These are phyloP conservation scores for Callaeas wilsoni DNA, from an alignment of 2,113 vertebrate genomes.

Conservation along the genomic window DNA sequence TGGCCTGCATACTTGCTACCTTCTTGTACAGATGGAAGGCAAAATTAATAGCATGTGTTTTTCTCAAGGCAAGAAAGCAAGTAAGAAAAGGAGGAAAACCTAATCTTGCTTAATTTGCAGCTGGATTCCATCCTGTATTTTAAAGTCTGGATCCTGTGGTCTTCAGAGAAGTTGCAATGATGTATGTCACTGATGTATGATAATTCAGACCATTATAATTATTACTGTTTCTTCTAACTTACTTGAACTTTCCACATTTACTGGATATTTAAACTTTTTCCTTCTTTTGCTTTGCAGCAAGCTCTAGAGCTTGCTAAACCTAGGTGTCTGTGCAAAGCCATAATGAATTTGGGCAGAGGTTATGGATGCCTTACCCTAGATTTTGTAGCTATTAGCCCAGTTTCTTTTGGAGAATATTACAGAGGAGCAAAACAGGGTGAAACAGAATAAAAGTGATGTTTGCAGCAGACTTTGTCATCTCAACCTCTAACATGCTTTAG, in stretches of 20 bases:
- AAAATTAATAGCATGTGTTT: slow-evolving; percentile 31
- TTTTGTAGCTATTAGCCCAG: neutral
- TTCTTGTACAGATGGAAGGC: neutral
- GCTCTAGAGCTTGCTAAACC: neutral
- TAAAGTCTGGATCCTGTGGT: neutral
- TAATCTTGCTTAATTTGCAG: slow-evolving; percentile 28
- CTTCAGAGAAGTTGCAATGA: neutral
- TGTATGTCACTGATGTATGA: neutral
- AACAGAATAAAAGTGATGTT: neutral
- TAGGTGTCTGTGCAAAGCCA: neutral
- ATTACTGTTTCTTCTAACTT: neutral
- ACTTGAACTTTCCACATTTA: neutral
- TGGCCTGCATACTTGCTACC: neutral
- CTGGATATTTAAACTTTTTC: neutral
- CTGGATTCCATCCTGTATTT: neutral
- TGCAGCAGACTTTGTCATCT: neutral
- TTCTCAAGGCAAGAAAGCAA: slow-evolving; percentile 23
- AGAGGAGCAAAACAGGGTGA: neutral
- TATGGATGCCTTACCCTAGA: neutral
- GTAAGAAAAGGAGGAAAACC: neutral
- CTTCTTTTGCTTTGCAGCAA: neutral
- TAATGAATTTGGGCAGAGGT: neutral
- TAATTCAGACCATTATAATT: neutral
- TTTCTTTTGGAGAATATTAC: neutral
- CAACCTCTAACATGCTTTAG: neutral